A percentile compares a stretch with the other conserved stretches of the same genome.
Conservation (phyloP, 2,113 vertebrate species). For the Actenoides hombroni region DNA sequence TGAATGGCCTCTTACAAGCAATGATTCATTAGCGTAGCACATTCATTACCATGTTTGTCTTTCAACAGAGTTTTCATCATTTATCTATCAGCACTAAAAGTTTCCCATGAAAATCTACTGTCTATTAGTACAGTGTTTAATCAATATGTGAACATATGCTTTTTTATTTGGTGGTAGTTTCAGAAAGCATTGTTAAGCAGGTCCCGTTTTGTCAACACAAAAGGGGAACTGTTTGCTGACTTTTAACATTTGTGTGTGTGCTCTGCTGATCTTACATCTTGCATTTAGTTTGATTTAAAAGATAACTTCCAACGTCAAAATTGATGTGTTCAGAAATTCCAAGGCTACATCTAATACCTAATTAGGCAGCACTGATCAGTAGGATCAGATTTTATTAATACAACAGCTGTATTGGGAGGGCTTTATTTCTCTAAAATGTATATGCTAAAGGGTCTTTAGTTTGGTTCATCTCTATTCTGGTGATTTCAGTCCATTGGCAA, state of each 20-base stretch:
- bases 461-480: background rate
- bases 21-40: conserved; percentile 19
- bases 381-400: background rate
- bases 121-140: background rate
- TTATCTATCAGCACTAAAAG: background rate
- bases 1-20: background rate
- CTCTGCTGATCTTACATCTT: background rate
- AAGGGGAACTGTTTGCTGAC: background rate
- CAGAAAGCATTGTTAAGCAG: background rate
- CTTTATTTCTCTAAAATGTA: background rate
- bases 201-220: background rate
- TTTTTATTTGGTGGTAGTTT: background rate
- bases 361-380: background rate
- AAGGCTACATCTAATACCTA: background rate
- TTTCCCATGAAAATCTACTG: background rate
- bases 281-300: background rate
- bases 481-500: background rate
- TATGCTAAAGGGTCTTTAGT: background rate
- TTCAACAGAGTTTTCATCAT: background rate
- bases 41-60: conserved; percentile 6
- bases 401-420: background rate
- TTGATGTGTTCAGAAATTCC: background rate
- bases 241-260: too few relatives aligned
- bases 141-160: background rate
- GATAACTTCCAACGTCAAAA: background rate